Percentiles rank a stretch among this genome's conserved stretches.
Conservation (phyloP, 2,888 invertebrate genomes). For the Drosophila diplacantha region DNA sequence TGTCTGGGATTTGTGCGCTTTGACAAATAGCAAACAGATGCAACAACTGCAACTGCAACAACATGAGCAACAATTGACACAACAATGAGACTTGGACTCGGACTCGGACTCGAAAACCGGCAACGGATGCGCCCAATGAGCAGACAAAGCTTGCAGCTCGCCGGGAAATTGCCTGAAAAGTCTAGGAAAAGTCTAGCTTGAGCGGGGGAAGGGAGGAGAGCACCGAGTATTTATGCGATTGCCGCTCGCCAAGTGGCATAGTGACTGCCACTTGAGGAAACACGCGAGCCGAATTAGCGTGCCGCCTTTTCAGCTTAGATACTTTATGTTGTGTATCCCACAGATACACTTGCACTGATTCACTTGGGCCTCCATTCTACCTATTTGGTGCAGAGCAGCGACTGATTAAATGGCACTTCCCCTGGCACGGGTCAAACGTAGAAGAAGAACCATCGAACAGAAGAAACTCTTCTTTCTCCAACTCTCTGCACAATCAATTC, state of each 20-base stretch:
- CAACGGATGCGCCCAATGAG: constrained; percentile 73
- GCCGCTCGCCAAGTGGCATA: constrained; percentile 67
- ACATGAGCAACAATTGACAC: constrained; percentile 68
- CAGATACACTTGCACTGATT: constrained; percentile 55
- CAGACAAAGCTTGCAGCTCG: constrained; percentile 71
- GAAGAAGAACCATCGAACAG: constrained; percentile 14
- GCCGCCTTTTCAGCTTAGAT: constrained; percentile 53
- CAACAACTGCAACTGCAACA: constrained; percentile 39
- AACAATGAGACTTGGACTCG: constrained; percentile 55
- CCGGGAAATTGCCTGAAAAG: constrained; percentile 67
- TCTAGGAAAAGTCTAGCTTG: constrained; percentile 24
- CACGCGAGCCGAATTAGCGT: constrained; percentile 71
- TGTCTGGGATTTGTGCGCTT: constrained; percentile 67
- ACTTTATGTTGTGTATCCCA: constrained; percentile 52
- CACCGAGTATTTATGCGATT: constrained; percentile 61
- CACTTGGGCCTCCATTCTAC: constrained; percentile 16
- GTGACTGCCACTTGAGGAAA: constrained; percentile 72
- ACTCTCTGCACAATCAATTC: constrained; percentile 57
- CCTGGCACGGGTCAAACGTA: constrained; percentile 49
- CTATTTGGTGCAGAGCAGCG: constrained; percentile 24
- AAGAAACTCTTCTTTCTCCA: constrained; percentile 35
- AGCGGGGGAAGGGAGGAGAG: background rate
- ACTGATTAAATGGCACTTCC: constrained; percentile 69
- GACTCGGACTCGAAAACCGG: constrained; percentile 24
- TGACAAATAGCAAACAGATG: constrained; percentile 62